phyloP scores from a whole-genome alignment of 2,797 vertebrate genomes.

The Hydrocynus forskahlii region DNA sequence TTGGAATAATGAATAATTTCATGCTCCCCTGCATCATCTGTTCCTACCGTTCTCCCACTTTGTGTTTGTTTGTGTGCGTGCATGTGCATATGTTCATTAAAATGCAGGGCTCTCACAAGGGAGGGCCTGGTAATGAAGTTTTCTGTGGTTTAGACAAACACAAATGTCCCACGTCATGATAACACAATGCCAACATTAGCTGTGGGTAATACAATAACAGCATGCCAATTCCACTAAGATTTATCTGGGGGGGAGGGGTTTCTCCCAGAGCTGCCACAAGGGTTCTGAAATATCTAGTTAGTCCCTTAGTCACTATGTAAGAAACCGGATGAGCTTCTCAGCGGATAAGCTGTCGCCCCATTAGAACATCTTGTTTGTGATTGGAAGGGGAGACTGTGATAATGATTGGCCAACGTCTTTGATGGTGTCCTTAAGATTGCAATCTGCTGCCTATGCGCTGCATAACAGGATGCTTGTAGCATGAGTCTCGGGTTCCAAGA shows the following conservation, averaged over 20 bases:
- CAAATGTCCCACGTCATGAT: slow-evolving; percentile 27
- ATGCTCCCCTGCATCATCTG: slow-evolving; percentile 5
- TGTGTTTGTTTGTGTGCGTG: slow-evolving; percentile 6
- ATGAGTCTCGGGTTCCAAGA: slow-evolving; percentile 21
- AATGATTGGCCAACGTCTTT: background rate
- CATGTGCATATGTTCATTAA: slow-evolving; percentile 1
- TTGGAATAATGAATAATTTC: background rate
- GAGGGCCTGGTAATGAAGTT: slow-evolving; percentile 41
- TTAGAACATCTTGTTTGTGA: slow-evolving; percentile 19
- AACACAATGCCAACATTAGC: slow-evolving; percentile 44
- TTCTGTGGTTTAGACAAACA: slow-evolving; percentile 43
- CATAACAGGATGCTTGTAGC: slow-evolving; percentile 31
- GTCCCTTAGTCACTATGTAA: slow-evolving; percentile 4
- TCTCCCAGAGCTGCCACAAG: slow-evolving; percentile 28
- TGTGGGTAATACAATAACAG: slow-evolving; percentile 48
- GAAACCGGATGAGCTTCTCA: slow-evolving; percentile 10
- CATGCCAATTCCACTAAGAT: slow-evolving; percentile 55
- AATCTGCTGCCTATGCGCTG: background rate
- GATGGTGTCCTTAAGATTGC: slow-evolving; percentile 10
- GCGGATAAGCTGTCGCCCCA: slow-evolving; percentile 12
- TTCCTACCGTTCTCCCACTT: background rate
- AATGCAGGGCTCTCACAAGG: slow-evolving; percentile 17
- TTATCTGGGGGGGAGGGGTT: slow-evolving; percentile 42
- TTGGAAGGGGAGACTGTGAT: slow-evolving; percentile 22
- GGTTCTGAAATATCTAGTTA: slow-evolving; percentile 41